A percentile compares a stretch with the other conserved stretches of the same genome.
Evolutionary conservation across 2,797 vertebrate genomes (phyloP).

Genomic region (Chelonia mydas): DNA sequence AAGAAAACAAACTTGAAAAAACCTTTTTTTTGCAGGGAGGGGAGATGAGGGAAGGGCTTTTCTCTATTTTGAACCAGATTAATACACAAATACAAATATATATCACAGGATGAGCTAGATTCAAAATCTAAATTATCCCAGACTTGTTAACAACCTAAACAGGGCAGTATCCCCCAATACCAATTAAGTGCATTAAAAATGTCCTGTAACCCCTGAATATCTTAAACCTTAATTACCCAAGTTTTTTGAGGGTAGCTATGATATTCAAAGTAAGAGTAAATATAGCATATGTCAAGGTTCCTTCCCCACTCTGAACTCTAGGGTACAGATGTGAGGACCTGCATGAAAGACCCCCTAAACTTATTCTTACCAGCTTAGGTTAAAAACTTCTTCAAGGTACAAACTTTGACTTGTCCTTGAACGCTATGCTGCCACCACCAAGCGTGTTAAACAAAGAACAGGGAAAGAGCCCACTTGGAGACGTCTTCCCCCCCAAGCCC

Average conservation of each 20-base stretch:
- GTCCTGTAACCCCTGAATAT: neutral
- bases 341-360: too few relatives aligned
- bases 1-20: neutral
- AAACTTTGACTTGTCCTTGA: too few relatives aligned
- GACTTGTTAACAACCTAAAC: neutral
- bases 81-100: neutral
- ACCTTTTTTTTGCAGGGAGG: neutral
- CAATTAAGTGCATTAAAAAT: neutral
- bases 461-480: too few relatives aligned
- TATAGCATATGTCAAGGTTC: neutral
- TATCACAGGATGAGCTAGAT: neutral
- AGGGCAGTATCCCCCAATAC: neutral
- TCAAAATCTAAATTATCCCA: neutral
- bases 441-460: too few relatives aligned
- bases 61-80: neutral
- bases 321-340: too few relatives aligned
- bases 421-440: too few relatives aligned
- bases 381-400: too few relatives aligned
- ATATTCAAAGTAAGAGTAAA: neutral
- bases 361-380: too few relatives aligned
- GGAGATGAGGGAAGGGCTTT: neutral
- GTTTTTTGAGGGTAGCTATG: neutral
- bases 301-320: too few relatives aligned
- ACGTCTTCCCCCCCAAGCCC: too few relatives aligned
- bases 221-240: neutral